phyloP scores from a whole-genome alignment of 2,888 invertebrate species.

The Drosophila neutralis region DNA sequence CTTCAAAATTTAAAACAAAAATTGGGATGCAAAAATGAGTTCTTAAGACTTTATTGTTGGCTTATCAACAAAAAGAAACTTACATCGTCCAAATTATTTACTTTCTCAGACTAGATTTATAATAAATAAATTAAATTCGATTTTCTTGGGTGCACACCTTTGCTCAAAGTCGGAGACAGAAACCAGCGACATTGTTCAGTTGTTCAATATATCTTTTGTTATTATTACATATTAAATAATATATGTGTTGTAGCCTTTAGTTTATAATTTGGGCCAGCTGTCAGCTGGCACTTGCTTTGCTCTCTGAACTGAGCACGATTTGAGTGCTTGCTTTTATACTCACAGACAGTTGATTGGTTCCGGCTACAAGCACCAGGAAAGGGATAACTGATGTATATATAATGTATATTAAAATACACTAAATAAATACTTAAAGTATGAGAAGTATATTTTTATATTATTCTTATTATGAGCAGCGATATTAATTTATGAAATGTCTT shows the following conservation, averaged over 20 bases:
- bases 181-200: conserved; percentile 85
- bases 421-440: not conserved
- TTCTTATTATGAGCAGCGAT: not conserved
- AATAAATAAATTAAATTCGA: too few species aligned
- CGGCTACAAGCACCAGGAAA: not conserved
- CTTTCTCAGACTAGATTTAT: too few species aligned
- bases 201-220: not conserved
- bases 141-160: not conserved
- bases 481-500: not conserved
- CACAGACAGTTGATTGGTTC: too few species aligned
- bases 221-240: not conserved
- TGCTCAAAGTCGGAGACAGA: conserved; percentile 92
- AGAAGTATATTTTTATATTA: too few species aligned
- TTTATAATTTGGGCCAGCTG: not conserved
- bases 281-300: conserved; percentile 3
- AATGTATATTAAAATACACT: not conserved
- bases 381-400: not conserved
- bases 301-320: conserved; percentile 13
- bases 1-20: too few species aligned
- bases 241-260: not conserved
- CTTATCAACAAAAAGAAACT: too few species aligned
- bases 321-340: conserved; percentile 31
- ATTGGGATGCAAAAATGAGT: too few species aligned
- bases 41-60: too few species aligned
- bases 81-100: too few species aligned